Evolutionary conservation across 1,140 invertebrate genomes (phyloP).

Genomic region (Sminthurinus signatus): DNA sequence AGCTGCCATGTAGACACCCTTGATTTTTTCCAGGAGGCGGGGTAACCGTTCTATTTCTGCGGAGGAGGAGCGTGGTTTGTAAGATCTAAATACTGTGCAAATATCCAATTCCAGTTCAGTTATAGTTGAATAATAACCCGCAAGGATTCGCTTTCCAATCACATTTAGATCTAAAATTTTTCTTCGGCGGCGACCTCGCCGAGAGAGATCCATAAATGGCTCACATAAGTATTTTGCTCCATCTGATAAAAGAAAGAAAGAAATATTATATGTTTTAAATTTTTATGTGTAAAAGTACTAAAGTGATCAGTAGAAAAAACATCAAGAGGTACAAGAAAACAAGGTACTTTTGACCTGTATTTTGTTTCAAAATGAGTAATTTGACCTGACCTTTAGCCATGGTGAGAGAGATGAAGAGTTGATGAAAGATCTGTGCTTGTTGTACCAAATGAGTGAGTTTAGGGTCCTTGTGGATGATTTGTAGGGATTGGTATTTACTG

Average conservation of each 20-base stretch:
- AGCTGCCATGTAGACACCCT: constrained; percentile 23
- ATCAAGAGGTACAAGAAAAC: too few relatives aligned
- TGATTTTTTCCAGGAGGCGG: constrained; percentile 26
- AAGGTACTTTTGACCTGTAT: too few relatives aligned
- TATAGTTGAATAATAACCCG: constrained; percentile 68
- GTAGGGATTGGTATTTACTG: constrained; percentile 24
- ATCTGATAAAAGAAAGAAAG: not conserved
- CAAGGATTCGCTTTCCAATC: constrained; percentile 72
- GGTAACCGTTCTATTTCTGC: constrained; percentile 26
- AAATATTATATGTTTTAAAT: constrained; percentile 23
- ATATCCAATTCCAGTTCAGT: constrained; percentile 77
- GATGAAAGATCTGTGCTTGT: constrained; percentile 33
- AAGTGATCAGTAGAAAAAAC: too few relatives aligned
- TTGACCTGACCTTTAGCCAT: constrained; percentile 30
- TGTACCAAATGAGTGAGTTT: constrained; percentile 17
- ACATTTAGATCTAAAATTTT: constrained; percentile 68
- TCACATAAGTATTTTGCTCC: constrained; percentile 50
- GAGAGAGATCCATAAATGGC: constrained; percentile 62
- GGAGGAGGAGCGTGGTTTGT: constrained; percentile 16
- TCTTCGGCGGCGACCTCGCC: constrained; percentile 63
- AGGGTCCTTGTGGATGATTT: constrained; percentile 23
- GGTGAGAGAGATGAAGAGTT: constrained; percentile 22
- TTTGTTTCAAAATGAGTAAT: too few relatives aligned
- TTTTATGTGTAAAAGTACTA: too few relatives aligned
- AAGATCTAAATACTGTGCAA: constrained; percentile 44